Base-by-base conservation (phyloP, 2,113 vertebrate genomes). In the Hoplias malabaricus region DNA sequence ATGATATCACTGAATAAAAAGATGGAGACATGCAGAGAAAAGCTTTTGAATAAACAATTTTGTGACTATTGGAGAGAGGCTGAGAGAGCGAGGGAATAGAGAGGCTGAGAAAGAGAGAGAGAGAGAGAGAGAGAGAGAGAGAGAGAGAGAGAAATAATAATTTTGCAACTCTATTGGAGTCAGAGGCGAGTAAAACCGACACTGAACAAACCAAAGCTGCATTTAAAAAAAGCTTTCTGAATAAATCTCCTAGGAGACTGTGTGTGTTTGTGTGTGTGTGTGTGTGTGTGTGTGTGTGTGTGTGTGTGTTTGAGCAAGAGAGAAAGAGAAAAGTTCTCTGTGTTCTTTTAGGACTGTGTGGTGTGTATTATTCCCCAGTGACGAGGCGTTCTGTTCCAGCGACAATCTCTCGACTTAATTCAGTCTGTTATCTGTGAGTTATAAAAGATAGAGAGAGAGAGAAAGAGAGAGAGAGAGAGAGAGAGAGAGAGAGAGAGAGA, bases 291-390 rank as follows among this genome's bases (percentile, higher is more conserved):
- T 43, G 54, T 46, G 34, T 46, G 27, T 62, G 48, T 53, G 48
- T 53, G 48, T 53, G 48, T 53, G 48, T 21, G 48, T 11, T 8
- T 14, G 63, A 14, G 21, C 5, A 33, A 21, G 36, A n/a, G 16
- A 27, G 29, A 65, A 50, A 40, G 27, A 0, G 14, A 21, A 50
- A 50, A 50, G 33, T 62, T 62, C 25, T 36, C 13, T 67, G 57
- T 73, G 62, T 48, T 75, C 73, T 54, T 62, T 69, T 57, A 5
- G 3, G 21, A 77, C 62, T 63, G 25, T 69, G n/a, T 59, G n/a
- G 25, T 62, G 40, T 62, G 46, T 68, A 70, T 67, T 23, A 73
- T 50, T 67, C 75, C 70, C 43, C 13, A 14, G 70, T 25, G 36
- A 56, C 70, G 23, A 13, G 12, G 34, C 27, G 70, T 57, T 75